Percentiles rank a stretch among this genome's conserved stretches.
Conservation (phyloP, 2,888 invertebrate genomes). For the Idaea biselata region DNA sequence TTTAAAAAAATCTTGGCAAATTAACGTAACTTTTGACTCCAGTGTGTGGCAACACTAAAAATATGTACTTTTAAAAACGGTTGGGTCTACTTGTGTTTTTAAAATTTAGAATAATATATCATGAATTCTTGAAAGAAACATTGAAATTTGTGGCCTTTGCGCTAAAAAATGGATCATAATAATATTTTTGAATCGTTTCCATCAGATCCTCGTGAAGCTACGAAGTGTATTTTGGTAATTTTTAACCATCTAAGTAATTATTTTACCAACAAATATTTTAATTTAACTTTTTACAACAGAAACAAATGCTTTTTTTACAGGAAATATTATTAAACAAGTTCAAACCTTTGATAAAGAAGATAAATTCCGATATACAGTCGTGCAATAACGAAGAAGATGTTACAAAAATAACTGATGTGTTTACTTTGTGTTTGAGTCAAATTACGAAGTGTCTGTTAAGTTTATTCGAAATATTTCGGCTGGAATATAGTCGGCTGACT, state of each 20-base stretch:
- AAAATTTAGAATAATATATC: not conserved
- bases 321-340: constrained; percentile 48
- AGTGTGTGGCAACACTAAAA: not conserved
- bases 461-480: constrained; percentile 61
- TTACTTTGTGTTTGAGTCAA: constrained; percentile 62
- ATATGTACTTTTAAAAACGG: not conserved
- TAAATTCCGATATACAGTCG: constrained; percentile 44
- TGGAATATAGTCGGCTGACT: constrained; percentile 47
- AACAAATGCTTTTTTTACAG: constrained; percentile 41
- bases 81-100: not conserved
- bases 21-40: not conserved
- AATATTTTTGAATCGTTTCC: constrained; percentile 32
- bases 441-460: constrained; percentile 61
- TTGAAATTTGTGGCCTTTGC: not conserved
- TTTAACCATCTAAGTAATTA: not conserved
- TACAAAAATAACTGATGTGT: constrained; percentile 51
- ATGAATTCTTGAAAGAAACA: not conserved
- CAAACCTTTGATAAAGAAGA: constrained; percentile 47
- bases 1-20: too few species aligned
- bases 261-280: not conserved
- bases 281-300: not conserved
- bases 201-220: constrained; percentile 42
- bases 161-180: constrained; percentile 19
- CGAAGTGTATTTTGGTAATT: constrained; percentile 53
- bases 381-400: constrained; percentile 30